A percentile compares a stretch with the other conserved stretches of the same genome.
Conservation (phyloP, 1,140 invertebrate species). For the Battus philenor region DNA sequence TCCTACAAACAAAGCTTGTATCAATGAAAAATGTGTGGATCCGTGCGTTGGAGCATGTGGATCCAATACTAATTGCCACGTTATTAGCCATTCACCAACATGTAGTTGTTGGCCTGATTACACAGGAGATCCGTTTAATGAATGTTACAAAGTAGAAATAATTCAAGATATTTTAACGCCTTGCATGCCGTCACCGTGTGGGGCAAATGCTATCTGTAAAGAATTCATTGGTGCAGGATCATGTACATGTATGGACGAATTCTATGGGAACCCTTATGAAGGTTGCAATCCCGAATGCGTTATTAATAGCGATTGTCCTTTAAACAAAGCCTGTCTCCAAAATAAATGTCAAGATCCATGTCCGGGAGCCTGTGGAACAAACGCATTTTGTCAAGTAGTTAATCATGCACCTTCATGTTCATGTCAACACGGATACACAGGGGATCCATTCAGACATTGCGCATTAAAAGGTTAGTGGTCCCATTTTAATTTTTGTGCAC, state of each 20-base stretch:
- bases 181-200: slow-evolving; percentile 86
- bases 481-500: slow-evolving; percentile 11
- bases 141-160: slow-evolving; percentile 71
- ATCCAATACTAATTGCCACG: slow-evolving; percentile 77
- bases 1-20: slow-evolving; percentile 78
- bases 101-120: slow-evolving; percentile 78
- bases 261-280: slow-evolving; percentile 84
- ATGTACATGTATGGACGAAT: slow-evolving; percentile 84
- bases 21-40: slow-evolving; percentile 79
- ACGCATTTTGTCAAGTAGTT: slow-evolving; percentile 83
- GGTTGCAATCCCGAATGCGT: slow-evolving; percentile 85
- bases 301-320: slow-evolving; percentile 82
- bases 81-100: slow-evolving; percentile 79
- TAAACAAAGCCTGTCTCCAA: slow-evolving; percentile 80
- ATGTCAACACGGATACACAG: slow-evolving; percentile 82
- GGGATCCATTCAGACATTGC: slow-evolving; percentile 83
- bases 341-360: slow-evolving; percentile 85
- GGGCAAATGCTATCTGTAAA: slow-evolving; percentile 85
- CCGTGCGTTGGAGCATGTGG: slow-evolving; percentile 80
- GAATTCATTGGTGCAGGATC: slow-evolving; percentile 86
- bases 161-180: slow-evolving; percentile 74
- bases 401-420: slow-evolving; percentile 86
- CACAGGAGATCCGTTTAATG: slow-evolving; percentile 79
- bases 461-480: slow-evolving; percentile 60
- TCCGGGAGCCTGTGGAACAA: slow-evolving; percentile 82